A percentile compares a stretch with the other conserved stretches of the same genome.
Conservation (phyloP, 2,888 invertebrate species). For the Troides aeacus region DNA sequence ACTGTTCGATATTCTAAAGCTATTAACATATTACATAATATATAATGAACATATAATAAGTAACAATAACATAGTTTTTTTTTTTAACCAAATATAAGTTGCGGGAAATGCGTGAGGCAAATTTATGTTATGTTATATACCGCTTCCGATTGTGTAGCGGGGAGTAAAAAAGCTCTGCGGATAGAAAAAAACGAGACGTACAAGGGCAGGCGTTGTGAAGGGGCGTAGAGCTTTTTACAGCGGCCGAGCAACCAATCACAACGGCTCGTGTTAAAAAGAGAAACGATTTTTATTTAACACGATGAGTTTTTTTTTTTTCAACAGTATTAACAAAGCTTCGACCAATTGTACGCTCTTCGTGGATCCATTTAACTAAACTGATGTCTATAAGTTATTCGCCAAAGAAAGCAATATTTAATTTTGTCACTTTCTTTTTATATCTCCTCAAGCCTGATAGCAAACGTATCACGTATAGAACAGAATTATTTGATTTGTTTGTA, state of each 20-base stretch:
- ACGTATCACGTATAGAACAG: too few species aligned
- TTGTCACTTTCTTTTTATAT: too few species aligned
- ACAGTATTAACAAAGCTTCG: constrained; percentile 12
- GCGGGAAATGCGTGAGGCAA: neutral
- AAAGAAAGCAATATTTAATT: too few species aligned
- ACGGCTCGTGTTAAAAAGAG: constrained; percentile 59
- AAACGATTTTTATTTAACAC: constrained; percentile 26
- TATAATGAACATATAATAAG: neutral
- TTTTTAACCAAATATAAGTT: too few species aligned
- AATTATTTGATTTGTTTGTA: too few species aligned
- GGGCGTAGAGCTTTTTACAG: constrained; percentile 70
- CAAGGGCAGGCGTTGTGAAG: constrained; percentile 49
- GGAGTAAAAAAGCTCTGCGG: constrained; percentile 38
- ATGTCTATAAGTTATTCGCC: neutral
- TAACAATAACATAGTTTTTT: too few species aligned
- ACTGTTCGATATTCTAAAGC: constrained; percentile 21
- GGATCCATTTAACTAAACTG: neutral
- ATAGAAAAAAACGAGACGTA: constrained; percentile 35
- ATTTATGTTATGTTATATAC: neutral
- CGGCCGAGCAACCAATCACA: constrained; percentile 56
- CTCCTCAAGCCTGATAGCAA: too few species aligned
- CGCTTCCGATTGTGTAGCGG: constrained; percentile 27
- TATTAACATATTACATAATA: constrained; percentile 21
- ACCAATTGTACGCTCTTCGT: constrained; percentile 23
- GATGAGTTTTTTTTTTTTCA: constrained; percentile 28